phyloP scores from a whole-genome alignment of 1,140 invertebrate genomes.

The Arctopsyche grandis region DNA sequence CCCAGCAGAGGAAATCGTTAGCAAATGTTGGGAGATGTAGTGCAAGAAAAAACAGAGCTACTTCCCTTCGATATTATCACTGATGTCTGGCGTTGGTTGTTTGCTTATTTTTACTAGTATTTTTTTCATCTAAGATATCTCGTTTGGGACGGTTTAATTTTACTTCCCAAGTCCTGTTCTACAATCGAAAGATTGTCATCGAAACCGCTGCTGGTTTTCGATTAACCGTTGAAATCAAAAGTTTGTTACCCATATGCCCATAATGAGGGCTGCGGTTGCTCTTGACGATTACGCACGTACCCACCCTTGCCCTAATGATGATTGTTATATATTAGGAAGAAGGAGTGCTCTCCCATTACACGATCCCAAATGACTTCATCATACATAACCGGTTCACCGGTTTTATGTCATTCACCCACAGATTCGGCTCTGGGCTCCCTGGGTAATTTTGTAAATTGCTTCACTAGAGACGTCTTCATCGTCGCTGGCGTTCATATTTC shows the following conservation, averaged over 20 bases:
- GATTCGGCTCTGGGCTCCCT: not conserved
- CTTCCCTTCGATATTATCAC: constrained; percentile 21
- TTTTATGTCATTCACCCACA: constrained; percentile 31
- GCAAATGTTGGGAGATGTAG: not conserved
- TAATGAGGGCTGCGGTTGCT: constrained; percentile 12
- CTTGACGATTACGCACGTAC: not conserved
- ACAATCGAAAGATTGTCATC: not conserved
- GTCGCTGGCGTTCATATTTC: constrained; percentile 3
- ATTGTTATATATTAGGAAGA: constrained; percentile 24
- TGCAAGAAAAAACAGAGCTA: constrained; percentile 8
- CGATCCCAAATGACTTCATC: constrained; percentile 29
- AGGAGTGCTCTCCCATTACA: constrained; percentile 28
- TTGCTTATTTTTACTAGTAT: not conserved
- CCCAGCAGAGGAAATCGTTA: not conserved
- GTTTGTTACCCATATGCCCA: constrained; percentile 1
- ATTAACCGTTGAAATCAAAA: not conserved
- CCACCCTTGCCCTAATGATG: constrained; percentile 8
- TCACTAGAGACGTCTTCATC: constrained; percentile 10
- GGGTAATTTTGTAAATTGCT: constrained; percentile 28
- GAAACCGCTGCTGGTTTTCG: not conserved
- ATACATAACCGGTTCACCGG: constrained; percentile 22
- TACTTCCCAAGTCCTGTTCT: not conserved
- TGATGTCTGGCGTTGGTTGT: not conserved
- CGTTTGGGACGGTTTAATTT: not conserved
- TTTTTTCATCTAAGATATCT: not conserved